A percentile compares a stretch with the other conserved stretches of the same genome.
Conservation (phyloP, 1,140 invertebrate species). For the Drosophila subobscura region DNA sequence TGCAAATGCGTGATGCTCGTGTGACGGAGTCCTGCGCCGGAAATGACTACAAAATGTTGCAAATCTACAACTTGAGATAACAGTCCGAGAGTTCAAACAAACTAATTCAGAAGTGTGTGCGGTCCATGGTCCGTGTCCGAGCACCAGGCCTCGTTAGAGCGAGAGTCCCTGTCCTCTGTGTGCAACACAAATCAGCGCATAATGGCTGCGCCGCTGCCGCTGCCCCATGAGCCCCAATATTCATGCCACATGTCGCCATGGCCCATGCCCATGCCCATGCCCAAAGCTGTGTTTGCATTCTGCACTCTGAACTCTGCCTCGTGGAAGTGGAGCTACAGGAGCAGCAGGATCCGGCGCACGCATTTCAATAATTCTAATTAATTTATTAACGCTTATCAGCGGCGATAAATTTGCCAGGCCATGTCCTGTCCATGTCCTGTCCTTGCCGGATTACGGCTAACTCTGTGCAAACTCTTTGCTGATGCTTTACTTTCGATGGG, state of each 20-base stretch:
- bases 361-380: slow-evolving; percentile 84
- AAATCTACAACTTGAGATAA: slow-evolving; percentile 81
- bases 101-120: slow-evolving; percentile 75
- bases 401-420: slow-evolving; percentile 72
- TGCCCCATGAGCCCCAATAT: slow-evolving; percentile 15
- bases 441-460: slow-evolving; percentile 35
- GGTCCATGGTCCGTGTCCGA: slow-evolving; percentile 17
- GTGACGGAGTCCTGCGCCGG: slow-evolving; percentile 14
- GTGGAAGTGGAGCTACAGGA: slow-evolving; percentile 26
- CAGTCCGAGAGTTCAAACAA: slow-evolving; percentile 70
- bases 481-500: slow-evolving; percentile 35
- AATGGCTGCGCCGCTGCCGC: too few relatives aligned
- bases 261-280: slow-evolving; percentile 43
- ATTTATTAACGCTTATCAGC: slow-evolving; percentile 83
- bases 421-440: slow-evolving; percentile 33
- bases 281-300: slow-evolving; percentile 68
- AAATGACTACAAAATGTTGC: slow-evolving; percentile 74
- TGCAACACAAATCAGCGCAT: slow-evolving; percentile 79
- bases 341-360: slow-evolving; percentile 45
- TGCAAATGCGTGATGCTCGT: slow-evolving; percentile 48
- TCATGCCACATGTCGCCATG: slow-evolving; percentile 28
- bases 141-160: too few relatives aligned
- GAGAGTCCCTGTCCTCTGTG: slow-evolving; percentile 31
- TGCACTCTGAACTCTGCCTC: slow-evolving; percentile 11
- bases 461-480: slow-evolving; percentile 57